Evolutionary conservation across 2,113 vertebrate species (phyloP), one percentile per base, ranked within the genome.

Genomic region (Actenoides lindsayi): DNA sequence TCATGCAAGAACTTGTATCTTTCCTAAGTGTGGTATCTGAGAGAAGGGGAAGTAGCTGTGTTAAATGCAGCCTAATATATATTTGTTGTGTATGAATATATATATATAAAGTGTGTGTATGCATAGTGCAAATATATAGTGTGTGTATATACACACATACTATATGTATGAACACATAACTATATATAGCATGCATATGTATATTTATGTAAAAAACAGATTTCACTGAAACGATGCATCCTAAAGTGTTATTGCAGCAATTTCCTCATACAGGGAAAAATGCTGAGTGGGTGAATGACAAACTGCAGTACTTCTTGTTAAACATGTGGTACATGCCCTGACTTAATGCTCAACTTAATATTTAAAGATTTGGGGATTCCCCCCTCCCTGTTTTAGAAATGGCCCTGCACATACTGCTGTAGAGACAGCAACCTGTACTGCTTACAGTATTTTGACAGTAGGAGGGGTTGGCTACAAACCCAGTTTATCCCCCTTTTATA

Each of bases 101-200:
- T 15, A 19, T 15, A 37, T 20, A 57, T 6, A 50, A 35, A 37
- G 28, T 54, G 28, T 59, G 6, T 87, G 0, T 65, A 2, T n/a
- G 6, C 30, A 5, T 56, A n/a, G 62, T 31, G 64, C 18, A 44
- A 33, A 33, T 44, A 27, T n/a, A 4, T 19, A 14, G 1, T 25
- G 2, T 20, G 1, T 53, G 0, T 48, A 23, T 39, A 31, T 5
- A 18, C 1, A 79, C 1, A 51, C 2, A 42, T 1, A 14, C 67
- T 68, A 5, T 71, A 7, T 50, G 24, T 15, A 57, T 2, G 21
- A 46, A 51, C 12, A 16, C 6, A 42, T 8, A 25, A 5, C 13
- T 21, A 30, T 42, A 39, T 70, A 57, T 42, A 63, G n/a, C 57
- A 30, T 35, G 16, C 24, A 4, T 69, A 56, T 60, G 4, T 64